phyloP scores from a whole-genome alignment of 2,113 vertebrate genomes.

The Pseudorasbora parva region DNA sequence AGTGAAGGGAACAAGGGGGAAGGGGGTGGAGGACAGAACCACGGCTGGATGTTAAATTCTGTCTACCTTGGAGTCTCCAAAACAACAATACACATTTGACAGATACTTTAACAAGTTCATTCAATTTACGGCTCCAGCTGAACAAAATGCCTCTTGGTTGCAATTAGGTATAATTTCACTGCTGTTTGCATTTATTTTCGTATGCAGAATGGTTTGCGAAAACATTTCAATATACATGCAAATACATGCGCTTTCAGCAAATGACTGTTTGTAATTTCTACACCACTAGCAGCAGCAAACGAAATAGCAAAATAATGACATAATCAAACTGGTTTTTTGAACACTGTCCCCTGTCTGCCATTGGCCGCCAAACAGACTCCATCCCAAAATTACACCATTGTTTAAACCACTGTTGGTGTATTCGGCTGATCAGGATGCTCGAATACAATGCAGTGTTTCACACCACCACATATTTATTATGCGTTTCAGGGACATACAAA shows the following conservation, averaged over 20 bases:
- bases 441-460: constrained; percentile 3
- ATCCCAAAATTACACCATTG: neutral
- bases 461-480: neutral
- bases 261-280: constrained; percentile 13
- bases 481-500: neutral
- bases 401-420: neutral
- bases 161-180: constrained; percentile 7
- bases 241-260: constrained; percentile 24
- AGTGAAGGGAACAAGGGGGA: constrained; percentile 55
- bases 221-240: constrained; percentile 13
- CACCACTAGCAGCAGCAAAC: neutral
- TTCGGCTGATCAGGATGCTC: neutral
- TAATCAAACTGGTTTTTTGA: neutral
- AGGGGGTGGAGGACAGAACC: constrained; percentile 51
- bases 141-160: constrained; percentile 21
- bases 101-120: neutral
- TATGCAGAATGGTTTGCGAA: constrained; percentile 5
- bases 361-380: neutral
- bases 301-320: constrained; percentile 5
- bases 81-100: neutral
- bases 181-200: constrained; percentile 20
- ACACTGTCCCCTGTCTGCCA: neutral
- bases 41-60: constrained; percentile 56
- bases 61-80: neutral
- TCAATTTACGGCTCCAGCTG: neutral